A percentile compares a stretch with the other conserved stretches of the same genome.
Conservation (phyloP, 2,797 vertebrate genomes). For the Serranus cabrilla region DNA sequence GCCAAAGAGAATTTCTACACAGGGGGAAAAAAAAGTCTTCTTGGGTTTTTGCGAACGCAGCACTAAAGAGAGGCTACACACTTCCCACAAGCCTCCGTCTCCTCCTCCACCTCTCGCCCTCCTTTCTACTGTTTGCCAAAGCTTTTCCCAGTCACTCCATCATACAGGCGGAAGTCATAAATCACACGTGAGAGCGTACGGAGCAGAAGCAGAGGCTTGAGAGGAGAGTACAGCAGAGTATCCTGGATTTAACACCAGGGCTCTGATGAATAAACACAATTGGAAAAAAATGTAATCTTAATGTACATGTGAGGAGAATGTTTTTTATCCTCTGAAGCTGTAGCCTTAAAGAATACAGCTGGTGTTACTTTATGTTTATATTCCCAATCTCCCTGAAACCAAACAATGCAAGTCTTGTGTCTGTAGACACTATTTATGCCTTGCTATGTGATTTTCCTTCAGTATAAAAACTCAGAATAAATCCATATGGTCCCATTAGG, state of each 20-base stretch:
- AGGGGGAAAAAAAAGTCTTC: background rate
- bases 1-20: conserved; percentile 31
- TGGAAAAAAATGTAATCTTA: background rate
- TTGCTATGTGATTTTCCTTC: background rate
- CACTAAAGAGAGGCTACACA: conserved; percentile 32
- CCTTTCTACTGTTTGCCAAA: conserved; percentile 45
- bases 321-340: background rate
- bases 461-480: background rate
- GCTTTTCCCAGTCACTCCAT: conserved; percentile 52
- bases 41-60: conserved; percentile 49
- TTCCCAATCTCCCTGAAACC: background rate
- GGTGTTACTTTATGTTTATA: background rate
- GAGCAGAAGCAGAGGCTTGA: background rate
- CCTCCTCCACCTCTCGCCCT: conserved; percentile 17
- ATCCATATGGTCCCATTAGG: background rate
- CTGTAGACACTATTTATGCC: background rate
- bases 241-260: conserved; percentile 2
- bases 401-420: background rate
- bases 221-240: conserved; percentile 10
- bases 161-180: conserved; percentile 48
- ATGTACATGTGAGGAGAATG: background rate
- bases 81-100: conserved; percentile 21
- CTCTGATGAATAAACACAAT: conserved; percentile 5
- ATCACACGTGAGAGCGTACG: conserved; percentile 49
- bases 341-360: background rate